These are phyloP conservation scores for Trachops cirrhosus DNA, from an alignment of 2,797 vertebrate species.

Conservation along the genomic window DNA sequence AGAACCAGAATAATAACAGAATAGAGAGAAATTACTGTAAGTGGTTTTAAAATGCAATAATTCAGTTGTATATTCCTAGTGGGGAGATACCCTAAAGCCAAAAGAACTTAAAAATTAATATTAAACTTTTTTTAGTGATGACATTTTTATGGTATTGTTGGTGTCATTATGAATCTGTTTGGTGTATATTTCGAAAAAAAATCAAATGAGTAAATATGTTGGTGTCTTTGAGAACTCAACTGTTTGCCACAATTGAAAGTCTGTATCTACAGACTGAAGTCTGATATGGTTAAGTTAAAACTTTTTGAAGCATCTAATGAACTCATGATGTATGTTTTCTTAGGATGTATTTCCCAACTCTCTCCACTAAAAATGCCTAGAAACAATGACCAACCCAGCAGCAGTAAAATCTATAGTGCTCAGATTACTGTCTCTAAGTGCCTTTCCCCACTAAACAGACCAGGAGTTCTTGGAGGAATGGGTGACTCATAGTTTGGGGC, in stretches of 20 bases:
- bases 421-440: not conserved
- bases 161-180: not conserved
- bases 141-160: not conserved
- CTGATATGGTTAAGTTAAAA: not conserved
- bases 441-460: not conserved
- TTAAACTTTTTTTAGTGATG: not conserved
- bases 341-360: not conserved
- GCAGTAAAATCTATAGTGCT: not conserved
- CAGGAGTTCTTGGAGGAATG: not conserved
- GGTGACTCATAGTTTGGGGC: not conserved
- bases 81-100: not conserved
- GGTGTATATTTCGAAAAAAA: not conserved
- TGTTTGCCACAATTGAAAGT: not conserved
- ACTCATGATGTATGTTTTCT: not conserved
- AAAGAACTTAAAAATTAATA: not conserved
- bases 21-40: not conserved
- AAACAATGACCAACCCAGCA: not conserved
- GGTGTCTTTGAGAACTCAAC: not conserved
- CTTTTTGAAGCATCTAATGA: not conserved
- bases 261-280: not conserved
- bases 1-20: constrained; percentile 8
- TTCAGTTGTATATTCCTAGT: not conserved
- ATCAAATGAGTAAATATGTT: constrained; percentile 8
- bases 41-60: not conserved
- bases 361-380: not conserved